Evolutionary conservation across 35 echinoderm and acorn worm genomes (phyloP), one percentile per base, ranked within the genome.

Genomic region (Apostichopus japonicus): DNA sequence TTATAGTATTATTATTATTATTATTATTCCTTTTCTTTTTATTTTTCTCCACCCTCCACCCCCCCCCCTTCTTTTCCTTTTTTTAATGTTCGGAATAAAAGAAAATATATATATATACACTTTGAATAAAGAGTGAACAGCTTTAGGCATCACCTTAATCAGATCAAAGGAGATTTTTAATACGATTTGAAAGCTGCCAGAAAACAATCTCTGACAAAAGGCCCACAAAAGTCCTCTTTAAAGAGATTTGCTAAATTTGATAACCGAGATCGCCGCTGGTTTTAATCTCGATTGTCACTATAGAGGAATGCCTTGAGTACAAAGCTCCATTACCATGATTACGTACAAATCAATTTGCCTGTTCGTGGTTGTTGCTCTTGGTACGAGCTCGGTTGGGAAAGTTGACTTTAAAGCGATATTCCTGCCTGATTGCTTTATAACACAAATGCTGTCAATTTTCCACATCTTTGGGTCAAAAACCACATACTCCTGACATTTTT

Each of bases 311-410:
- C 81, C 81, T 84, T 84, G 23, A 84, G 81, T 57, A 84, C 56
- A 84, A 84, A 55, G 81, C 81, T 84, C 81, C 81, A 84, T 84
- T 84, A 84, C 56, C 81, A 24, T 84, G 81, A 84, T 84, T 84
- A 58, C 81, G 53, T 51, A 58, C 23, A 84, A 58, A 84, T 75
- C 71, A 75, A 75, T 75, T 75, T 75, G 16, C 17, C n/a, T 6
- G 6, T 23, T 75, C 19, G 63, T 67, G 63, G 63, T 67, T 67
- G 63, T 19, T 67, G 33, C 33, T 44, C 33, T 44, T 44, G 33
- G 33, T 44, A 44, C 33, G 33, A 44, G 33, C 33, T 44, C 33
- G 33, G 33, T 3, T 44, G 33, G 33, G 2, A 44, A 44, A 44
- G 33, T 44, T 44, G 33, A 44, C 33, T 44, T 44, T 44, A 44